Evolutionary conservation across 1,140 invertebrate genomes (phyloP).

Genomic region (Steinernema feltiae): DNA sequence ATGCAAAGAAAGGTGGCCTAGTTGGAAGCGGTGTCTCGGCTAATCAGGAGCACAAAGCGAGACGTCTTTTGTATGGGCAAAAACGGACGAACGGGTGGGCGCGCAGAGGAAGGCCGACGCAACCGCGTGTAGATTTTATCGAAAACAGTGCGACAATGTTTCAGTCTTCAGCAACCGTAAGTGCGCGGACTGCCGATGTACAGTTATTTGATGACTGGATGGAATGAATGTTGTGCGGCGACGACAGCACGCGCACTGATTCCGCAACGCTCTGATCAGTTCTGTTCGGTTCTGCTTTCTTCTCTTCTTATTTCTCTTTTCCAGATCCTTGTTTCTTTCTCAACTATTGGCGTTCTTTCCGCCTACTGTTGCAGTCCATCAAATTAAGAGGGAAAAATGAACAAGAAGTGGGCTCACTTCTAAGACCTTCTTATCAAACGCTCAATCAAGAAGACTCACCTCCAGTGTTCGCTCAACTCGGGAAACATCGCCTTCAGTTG

Average conservation of each 20-base stretch:
- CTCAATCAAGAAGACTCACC: slow-evolving; percentile 35
- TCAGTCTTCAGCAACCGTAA: slow-evolving; percentile 3
- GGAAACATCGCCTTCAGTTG: slow-evolving; percentile 53
- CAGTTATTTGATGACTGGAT: not conserved
- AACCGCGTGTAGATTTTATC: not conserved
- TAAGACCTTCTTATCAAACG: not conserved
- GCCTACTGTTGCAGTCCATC: too few species aligned
- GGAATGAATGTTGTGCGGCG: not conserved
- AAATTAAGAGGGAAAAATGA: too few species aligned
- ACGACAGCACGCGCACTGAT: slow-evolving; percentile 10
- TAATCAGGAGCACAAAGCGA: not conserved
- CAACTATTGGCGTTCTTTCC: too few species aligned
- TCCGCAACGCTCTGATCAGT: not conserved
- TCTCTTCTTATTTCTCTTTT: not conserved
- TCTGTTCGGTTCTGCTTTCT: not conserved
- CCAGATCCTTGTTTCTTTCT: not conserved
- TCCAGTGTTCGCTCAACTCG: slow-evolving; percentile 55
- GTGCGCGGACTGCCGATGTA: not conserved
- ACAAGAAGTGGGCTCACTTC: too few species aligned
- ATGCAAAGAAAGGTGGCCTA: not conserved
- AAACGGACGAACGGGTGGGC: slow-evolving; percentile 6
- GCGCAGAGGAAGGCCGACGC: not conserved
- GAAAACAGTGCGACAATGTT: slow-evolving; percentile 7
- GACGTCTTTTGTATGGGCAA: not conserved
- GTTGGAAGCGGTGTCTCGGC: not conserved